Evolutionary conservation across 2,113 vertebrate genomes (phyloP), one percentile per base, ranked within the genome.

Genomic region (Syngnathoides biaculeatus): DNA sequence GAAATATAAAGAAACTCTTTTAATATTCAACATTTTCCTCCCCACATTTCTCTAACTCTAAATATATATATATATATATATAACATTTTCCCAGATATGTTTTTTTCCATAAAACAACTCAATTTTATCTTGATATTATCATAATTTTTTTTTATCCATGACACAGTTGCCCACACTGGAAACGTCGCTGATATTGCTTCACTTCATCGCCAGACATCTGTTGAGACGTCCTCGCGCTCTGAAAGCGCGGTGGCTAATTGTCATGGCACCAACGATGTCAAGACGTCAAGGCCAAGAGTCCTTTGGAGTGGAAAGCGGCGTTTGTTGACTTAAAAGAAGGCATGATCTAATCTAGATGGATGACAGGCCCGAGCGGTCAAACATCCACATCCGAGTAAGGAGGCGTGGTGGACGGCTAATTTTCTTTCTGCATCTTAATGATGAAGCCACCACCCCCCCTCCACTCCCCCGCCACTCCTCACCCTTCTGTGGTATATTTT

Each of bases 371-470:
- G 55, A 74, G 73, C 67, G 67, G 71, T 75, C 65, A 82, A 62
- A 45, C 65, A 64, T 80, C 79, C 40, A 45, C 65, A 64, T 80
- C 79, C 40, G 4, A 65, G 53, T 70, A 65, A 77, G 47, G 84
- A 62, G 73, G 53, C 43, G 56, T 84, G 85, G 82, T 62, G 65
- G 86, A 82, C 52, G 39, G 75, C 72, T 83, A 72, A 80, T 83
- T 87, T 83, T 76, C 3, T 70, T 75, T 80, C 70, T 70, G 65
- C 68, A 64, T 85, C 15, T 72, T 71, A 76, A 79, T 74, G 60
- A 62, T 42, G 39, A 61, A 61, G 40, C 58, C 38, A 39, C 60
- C 13, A 13, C 15, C 26, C 45, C 17, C 15, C 13, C 45, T n/a
- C 60, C 13, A 13, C 15, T 14, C 45, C 17, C 15, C 13, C 45